Percentiles rank a stretch among this genome's conserved stretches.
Conservation (phyloP, 2,113 vertebrate genomes). For the Camelus bactrianus region DNA sequence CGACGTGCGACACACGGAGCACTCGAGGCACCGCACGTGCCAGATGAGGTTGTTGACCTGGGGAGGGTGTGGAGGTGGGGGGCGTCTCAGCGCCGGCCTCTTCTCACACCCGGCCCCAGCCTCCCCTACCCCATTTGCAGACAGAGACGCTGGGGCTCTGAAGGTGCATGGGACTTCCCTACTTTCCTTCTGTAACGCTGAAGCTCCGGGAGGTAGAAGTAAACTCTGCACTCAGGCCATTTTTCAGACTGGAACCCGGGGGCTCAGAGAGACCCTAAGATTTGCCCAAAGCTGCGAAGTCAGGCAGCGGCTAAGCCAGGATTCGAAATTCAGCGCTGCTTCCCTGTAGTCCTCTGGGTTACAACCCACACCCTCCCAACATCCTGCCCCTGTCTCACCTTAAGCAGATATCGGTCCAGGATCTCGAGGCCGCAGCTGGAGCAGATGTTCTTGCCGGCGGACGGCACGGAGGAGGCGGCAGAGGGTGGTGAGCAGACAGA, state of each 20-base stretch:
- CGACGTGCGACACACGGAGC: conserved; percentile 95
- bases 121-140: neutral
- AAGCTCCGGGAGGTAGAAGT: neutral
- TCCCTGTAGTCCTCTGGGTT: neutral
- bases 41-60: conserved; percentile 97
- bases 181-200: conserved; percentile 3
- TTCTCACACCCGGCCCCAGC: neutral
- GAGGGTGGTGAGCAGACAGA: conserved; percentile 96
- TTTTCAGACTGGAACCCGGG: neutral
- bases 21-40: conserved; percentile 96
- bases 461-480: conserved; percentile 91
- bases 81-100: conserved; percentile 41
- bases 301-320: neutral
- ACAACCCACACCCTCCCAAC: neutral
- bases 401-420: conserved; percentile 97
- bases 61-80: conserved; percentile 65
- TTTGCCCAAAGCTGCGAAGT: neutral
- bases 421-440: conserved; percentile 98
- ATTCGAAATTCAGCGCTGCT: neutral
- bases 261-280: neutral
- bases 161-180: neutral
- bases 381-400: conserved; percentile 87
- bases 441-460: conserved; percentile 96
- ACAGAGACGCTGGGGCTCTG: neutral
- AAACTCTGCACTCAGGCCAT: neutral